A percentile compares a stretch with the other conserved stretches of the same genome.
These are phyloP conservation scores for Polyploca ridens DNA, from an alignment of 2,888 invertebrate species.

Conservation along the genomic window DNA sequence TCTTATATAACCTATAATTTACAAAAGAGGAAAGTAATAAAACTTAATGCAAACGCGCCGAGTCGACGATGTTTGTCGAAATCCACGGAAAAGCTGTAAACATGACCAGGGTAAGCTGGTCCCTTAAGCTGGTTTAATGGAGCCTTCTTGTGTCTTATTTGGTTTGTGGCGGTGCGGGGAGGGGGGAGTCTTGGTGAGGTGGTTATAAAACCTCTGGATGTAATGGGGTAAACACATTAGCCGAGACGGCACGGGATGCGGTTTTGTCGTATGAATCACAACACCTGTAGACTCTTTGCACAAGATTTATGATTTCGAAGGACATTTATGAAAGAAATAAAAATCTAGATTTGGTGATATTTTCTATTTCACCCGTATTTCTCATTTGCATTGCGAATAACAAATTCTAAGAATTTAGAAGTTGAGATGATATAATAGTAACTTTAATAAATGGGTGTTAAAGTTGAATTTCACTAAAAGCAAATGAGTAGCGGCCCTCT, in stretches of 20 bases:
- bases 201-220: conserved; percentile 61
- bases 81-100: conserved; percentile 61
- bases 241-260: conserved; percentile 55
- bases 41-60: conserved; percentile 77
- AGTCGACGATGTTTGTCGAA: conserved; percentile 73
- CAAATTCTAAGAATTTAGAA: no score
- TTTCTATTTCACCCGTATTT: neutral
- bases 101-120: conserved; percentile 55
- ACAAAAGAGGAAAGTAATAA: conserved; percentile 77
- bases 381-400: neutral
- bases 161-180: conserved; percentile 28
- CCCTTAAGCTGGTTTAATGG: conserved; percentile 34
- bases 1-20: conserved; percentile 75
- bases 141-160: conserved; percentile 37
- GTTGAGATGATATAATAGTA: no score
- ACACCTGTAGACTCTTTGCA: conserved; percentile 67
- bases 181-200: conserved; percentile 44
- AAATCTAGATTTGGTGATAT: neutral
- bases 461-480: conserved; percentile 20
- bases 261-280: conserved; percentile 61
- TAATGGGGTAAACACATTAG: conserved; percentile 80
- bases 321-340: conserved; percentile 17
- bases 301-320: conserved; percentile 45
- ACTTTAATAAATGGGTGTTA: no score
- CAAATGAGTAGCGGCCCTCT: conserved; percentile 20